Percentiles rank a stretch among this genome's conserved stretches.
These are phyloP conservation scores for Hedya salicella DNA, from an alignment of 2,888 invertebrate genomes.

Conservation along the genomic window DNA sequence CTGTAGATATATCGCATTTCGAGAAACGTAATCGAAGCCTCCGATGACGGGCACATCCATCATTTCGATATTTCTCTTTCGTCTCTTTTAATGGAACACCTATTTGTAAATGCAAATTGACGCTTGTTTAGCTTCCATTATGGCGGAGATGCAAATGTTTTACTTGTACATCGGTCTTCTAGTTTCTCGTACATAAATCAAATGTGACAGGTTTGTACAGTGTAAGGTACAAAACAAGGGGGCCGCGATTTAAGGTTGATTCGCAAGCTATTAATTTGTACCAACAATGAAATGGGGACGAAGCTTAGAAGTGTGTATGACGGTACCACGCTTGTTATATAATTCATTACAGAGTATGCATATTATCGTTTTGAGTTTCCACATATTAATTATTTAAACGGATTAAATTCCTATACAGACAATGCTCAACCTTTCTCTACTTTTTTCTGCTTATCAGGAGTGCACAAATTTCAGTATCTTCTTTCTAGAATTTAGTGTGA, in stretches of 20 bases:
- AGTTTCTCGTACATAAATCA: slow-evolving; percentile 36
- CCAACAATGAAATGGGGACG: not conserved
- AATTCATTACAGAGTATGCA: too few relatives aligned
- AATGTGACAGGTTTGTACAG: slow-evolving; percentile 22
- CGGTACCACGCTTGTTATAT: too few relatives aligned
- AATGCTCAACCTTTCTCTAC: too few relatives aligned
- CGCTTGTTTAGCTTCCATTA: slow-evolving; percentile 56
- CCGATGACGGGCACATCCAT: slow-evolving; percentile 69
- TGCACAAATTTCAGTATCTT: too few relatives aligned
- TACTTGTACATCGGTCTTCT: slow-evolving; percentile 30
- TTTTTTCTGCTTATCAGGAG: too few relatives aligned
- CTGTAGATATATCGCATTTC: slow-evolving; percentile 73
- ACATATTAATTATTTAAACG: too few relatives aligned
- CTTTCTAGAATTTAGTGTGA: too few relatives aligned
- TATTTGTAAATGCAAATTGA: slow-evolving; percentile 69
- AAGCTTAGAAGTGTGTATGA: not conserved
- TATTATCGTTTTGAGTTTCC: too few relatives aligned
- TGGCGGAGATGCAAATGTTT: slow-evolving; percentile 40
- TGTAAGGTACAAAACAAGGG: not conserved
- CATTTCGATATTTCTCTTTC: slow-evolving; percentile 67
- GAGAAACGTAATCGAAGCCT: slow-evolving; percentile 71
- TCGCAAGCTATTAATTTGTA: not conserved
- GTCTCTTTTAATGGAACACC: slow-evolving; percentile 68
- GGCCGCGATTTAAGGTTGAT: slow-evolving; percentile 2
- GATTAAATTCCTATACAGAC: too few relatives aligned